Conservation (phyloP, 2,888 invertebrate species). For the Euphydryas editha region DNA sequence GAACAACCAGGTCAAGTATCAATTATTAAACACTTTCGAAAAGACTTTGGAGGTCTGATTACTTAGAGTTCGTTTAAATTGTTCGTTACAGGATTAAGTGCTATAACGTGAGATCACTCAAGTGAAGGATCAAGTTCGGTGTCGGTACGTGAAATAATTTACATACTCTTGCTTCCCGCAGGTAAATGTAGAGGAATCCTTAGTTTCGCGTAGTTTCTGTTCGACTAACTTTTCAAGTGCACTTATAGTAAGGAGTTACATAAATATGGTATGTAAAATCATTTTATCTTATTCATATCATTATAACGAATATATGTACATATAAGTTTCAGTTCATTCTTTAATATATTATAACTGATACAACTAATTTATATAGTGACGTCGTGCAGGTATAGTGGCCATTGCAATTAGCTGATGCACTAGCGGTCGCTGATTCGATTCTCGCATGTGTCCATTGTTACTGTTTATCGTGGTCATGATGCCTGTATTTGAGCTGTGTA, state of each 20-base stretch:
- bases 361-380: too few species aligned
- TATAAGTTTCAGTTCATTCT: too few species aligned
- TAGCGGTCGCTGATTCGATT: too few species aligned
- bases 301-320: too few species aligned
- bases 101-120: constrained; percentile 6
- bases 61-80: not conserved
- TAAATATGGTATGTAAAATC: not conserved
- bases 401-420: too few species aligned
- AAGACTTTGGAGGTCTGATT: not conserved
- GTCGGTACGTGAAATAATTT: constrained; percentile 21
- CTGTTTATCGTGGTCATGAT: too few species aligned
- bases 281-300: not conserved
- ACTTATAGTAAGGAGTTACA: not conserved
- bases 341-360: too few species aligned
- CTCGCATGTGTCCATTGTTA: too few species aligned
- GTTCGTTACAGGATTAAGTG: constrained; percentile 12
- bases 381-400: too few species aligned
- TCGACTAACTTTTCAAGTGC: constrained; percentile 8
- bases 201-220: constrained; percentile 4
- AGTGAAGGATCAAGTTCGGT: constrained; percentile 11
- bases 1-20: too few species aligned
- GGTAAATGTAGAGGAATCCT: constrained; percentile 11
- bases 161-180: constrained; percentile 13
- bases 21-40: too few species aligned
- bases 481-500: too few species aligned